Base-by-base conservation (phyloP, 2,888 invertebrate species). In the Autographa gamma region DNA sequence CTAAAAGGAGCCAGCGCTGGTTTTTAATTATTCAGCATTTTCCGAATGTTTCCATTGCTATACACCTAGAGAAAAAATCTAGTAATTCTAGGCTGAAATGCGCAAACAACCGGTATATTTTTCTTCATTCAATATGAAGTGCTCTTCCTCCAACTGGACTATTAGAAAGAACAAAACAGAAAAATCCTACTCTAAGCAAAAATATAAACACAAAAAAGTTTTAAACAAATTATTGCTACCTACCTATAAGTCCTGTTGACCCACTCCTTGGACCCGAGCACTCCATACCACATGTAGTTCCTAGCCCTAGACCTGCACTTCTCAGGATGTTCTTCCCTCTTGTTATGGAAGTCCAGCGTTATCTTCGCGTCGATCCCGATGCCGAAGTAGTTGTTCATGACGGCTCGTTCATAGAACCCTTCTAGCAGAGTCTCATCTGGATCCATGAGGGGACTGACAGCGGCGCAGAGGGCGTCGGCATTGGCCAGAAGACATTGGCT, bases 311-410 rank as follows among this genome's bases (percentile, higher is more conserved):
- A 99, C 76, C 98, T 96, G 91, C 99, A 99, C 90, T 99, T 99
- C 89, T 99, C 99, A 0, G 99, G 99, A 93, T 99, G 99, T 86
- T 99, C 99, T 89, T 99, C 99, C 41, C 99, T 96, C 92, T 99
- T 99, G 88, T 99, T 98, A 92, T 99, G 99, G 90, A 99, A 99
- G 90, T 99, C 99, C 60, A 99, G 94, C 0, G 99, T 98, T 67
- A 99, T 99, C 93, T 99, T 99, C 0, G 99, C 99, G 94, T 99
- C 99, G 76, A 99, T 98, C 0, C 99, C 99, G 86, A 99, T 99
- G 0, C 99, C 99, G 90, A 99, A 99, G 91, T 99, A 99, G 91
- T 99, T 99, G 93, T 99, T 99, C 99, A 99, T 99, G 1, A 99
- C 99, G 86, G 98, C 98, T 82, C 98, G 97, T 93, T 99, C 99